A percentile compares a stretch with the other conserved stretches of the same genome.
Evolutionary conservation across 2,113 vertebrate species (phyloP).

Genomic region (Apodemus sylvaticus): DNA sequence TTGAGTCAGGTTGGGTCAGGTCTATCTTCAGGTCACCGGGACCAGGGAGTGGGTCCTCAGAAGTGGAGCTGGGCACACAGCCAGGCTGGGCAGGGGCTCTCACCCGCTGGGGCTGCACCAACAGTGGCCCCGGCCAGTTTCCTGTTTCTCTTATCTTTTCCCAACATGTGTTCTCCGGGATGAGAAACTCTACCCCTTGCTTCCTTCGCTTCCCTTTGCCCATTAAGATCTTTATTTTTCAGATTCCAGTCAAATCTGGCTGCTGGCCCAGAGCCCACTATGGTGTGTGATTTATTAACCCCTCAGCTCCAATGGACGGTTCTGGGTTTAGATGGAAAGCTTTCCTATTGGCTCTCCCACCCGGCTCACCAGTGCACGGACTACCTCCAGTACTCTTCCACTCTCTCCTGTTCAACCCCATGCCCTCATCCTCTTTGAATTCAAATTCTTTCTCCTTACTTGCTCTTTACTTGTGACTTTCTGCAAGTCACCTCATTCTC

Average conservation of each 20-base stretch:
- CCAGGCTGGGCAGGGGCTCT: conserved; percentile 44
- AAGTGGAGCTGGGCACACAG: conserved; percentile 48
- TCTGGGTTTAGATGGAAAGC: neutral
- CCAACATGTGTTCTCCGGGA: conserved; percentile 33
- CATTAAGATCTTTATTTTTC: conserved; percentile 44
- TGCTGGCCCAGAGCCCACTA: conserved; percentile 36
- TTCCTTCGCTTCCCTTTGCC: conserved; percentile 68
- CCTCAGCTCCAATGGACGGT: neutral
- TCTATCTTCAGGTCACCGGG: neutral
- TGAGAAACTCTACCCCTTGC: conserved; percentile 51
- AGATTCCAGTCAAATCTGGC: conserved; percentile 49
- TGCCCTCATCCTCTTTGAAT: neutral
- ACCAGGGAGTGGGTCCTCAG: neutral
- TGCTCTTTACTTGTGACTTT: neutral
- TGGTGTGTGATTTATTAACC: conserved; percentile 22
- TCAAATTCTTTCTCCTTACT: neutral
- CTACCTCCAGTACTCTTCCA: neutral
- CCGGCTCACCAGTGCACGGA: neutral
- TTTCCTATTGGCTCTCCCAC: neutral
- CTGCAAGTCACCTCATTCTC: neutral
- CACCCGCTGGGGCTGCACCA: neutral
- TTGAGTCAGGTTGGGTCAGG: neutral
- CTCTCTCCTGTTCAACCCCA: neutral
- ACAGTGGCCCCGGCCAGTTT: conserved; percentile 22
- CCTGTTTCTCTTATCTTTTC: conserved; percentile 75